Percentiles rank a stretch among this genome's conserved stretches.
These are phyloP conservation scores for Diplodus sargus DNA, from an alignment of 2,797 vertebrate species.

Conservation along the genomic window DNA sequence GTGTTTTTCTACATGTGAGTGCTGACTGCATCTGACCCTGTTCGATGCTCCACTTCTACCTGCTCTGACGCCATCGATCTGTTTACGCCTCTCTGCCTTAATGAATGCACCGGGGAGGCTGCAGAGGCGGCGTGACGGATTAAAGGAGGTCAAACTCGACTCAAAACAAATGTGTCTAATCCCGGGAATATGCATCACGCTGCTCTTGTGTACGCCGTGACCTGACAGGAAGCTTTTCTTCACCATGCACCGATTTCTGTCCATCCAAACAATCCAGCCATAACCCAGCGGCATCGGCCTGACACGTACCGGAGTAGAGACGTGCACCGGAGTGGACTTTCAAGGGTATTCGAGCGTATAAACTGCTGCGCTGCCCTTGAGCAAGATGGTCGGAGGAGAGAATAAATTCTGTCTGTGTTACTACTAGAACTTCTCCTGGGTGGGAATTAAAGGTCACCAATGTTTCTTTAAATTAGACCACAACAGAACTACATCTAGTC, in stretches of 20 bases:
- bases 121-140: constrained; percentile 57
- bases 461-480: constrained; percentile 8
- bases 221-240: constrained; percentile 41
- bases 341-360: constrained; percentile 20
- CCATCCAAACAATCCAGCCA: constrained; percentile 22
- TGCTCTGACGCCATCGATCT: constrained; percentile 68
- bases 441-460: constrained; percentile 6
- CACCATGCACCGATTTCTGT: constrained; percentile 13
- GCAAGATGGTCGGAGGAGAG: background rate
- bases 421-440: background rate
- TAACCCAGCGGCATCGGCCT: constrained; percentile 19
- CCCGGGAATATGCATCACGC: constrained; percentile 46
- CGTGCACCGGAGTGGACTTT: background rate
- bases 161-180: constrained; percentile 69
- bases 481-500: background rate
- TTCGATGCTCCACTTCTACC: constrained; percentile 41
- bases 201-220: constrained; percentile 11
- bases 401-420: background rate
- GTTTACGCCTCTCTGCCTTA: constrained; percentile 64
- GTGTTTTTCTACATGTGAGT: constrained; percentile 14
- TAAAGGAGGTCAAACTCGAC: constrained; percentile 68
- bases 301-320: constrained; percentile 6
- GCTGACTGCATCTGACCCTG: constrained; percentile 37
- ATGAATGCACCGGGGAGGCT: constrained; percentile 66
- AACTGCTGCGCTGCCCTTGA: constrained; percentile 21